Evolutionary conservation across 2,113 vertebrate species (phyloP).

Genomic region (Tetrax tetrax): DNA sequence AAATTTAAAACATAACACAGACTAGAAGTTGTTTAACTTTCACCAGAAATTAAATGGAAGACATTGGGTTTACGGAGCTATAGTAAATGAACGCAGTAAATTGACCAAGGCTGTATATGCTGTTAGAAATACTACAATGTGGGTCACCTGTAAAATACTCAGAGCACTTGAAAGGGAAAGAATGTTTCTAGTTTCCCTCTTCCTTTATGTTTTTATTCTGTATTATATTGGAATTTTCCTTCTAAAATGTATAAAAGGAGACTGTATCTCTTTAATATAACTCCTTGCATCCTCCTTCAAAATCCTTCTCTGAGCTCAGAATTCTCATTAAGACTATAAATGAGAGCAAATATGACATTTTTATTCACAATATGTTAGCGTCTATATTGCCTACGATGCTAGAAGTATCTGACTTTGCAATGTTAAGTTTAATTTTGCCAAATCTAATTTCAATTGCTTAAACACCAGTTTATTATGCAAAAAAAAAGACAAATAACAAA

Average conservation of each 20-base stretch:
- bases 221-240: not conserved
- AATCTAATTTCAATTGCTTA: not conserved
- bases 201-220: not conserved
- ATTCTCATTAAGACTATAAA: not conserved
- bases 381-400: not conserved
- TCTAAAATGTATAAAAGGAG: not conserved
- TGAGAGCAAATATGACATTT: not conserved
- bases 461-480: not conserved
- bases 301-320: not conserved
- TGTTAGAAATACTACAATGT: not conserved
- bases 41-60: not conserved
- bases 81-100: not conserved
- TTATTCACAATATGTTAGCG: not conserved
- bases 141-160: not conserved
- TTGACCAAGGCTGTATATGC: not conserved
- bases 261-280: not conserved
- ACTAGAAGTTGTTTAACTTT: not conserved
- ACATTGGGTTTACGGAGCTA: not conserved
- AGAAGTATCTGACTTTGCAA: not conserved
- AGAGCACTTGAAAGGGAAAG: not conserved
- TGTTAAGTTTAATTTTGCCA: not conserved
- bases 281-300: not conserved
- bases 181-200: not conserved
- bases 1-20: not conserved
- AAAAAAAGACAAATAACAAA: not conserved